Evolutionary conservation across 2,888 invertebrate genomes (phyloP), one percentile per base, ranked within the genome.

Genomic region (Pristionchus japonicus): DNA sequence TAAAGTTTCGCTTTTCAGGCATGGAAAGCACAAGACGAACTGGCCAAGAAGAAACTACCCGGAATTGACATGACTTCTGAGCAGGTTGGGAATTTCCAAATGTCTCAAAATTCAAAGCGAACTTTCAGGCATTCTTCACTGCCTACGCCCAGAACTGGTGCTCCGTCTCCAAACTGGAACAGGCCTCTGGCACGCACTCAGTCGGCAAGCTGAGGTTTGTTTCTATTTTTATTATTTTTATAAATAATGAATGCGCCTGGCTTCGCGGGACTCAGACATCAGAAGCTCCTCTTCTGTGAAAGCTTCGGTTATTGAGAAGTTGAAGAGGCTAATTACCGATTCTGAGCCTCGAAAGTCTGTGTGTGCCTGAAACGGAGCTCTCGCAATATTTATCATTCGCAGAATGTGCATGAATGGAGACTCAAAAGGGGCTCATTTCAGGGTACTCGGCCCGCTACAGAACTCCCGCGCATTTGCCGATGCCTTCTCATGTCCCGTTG

Each of bases 1-100:
- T 57, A n/a, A n/a, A n/a, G n/a, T n/a, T n/a, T n/a, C n/a, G n/a
- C n/a, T 57, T 57, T 43, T 1, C 74, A 87, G 87, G 80, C 87
- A 13, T 87, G 87, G 87, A 77, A 80, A 52, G 52, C 31, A 31
- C 52, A 80, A 27, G 61, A 87, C 17, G 87, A 87, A 20, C 47
- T 87, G 27, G 61, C 31, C 3, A 61, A 37, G 27, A 61, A 40
- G 9, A 6, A 13, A 9, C 40, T 87, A 11, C 87, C 87, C 20
- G 87, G 87, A 31, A 9, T 87, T 23, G 40, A 80, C 4, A 15
- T 87, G n/a, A 77, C 77, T 15, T 34, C 87, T 4, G 87, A 87
- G 0, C 87, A 87, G 87, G 87, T 70, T 0, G 0, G 13, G 1
- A 27, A n/a, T n/a, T n/a, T n/a, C n/a, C n/a, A n/a, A n/a, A n/a